These are phyloP conservation scores for Oryzias woworae DNA, from an alignment of 2,113 vertebrate genomes.

Conservation along the genomic window DNA sequence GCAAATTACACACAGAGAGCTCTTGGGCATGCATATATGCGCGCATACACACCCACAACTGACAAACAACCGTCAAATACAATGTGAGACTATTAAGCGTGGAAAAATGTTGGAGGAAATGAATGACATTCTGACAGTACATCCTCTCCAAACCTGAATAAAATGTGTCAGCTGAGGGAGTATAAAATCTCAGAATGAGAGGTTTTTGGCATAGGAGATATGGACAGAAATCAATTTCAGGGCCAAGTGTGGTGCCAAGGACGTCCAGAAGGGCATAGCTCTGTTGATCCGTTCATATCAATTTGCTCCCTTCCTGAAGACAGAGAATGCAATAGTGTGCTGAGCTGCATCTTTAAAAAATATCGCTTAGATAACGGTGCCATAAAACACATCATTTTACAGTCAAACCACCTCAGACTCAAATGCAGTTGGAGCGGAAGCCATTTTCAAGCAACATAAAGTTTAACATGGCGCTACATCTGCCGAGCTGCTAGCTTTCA, in stretches of 20 bases:
- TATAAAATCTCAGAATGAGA: slow-evolving; percentile 69
- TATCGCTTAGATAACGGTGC: slow-evolving; percentile 73
- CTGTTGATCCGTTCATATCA: slow-evolving; percentile 73
- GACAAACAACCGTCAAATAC: slow-evolving; percentile 38
- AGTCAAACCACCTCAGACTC: slow-evolving; percentile 88
- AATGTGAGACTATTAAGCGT: slow-evolving; percentile 44
- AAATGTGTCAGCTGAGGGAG: slow-evolving; percentile 68
- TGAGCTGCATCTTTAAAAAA: slow-evolving; percentile 78
- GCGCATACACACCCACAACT: slow-evolving; percentile 32
- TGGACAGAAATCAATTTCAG: slow-evolving; percentile 71
- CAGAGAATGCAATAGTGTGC: slow-evolving; percentile 62
- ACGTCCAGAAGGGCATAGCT: slow-evolving; percentile 72
- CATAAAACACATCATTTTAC: slow-evolving; percentile 95
- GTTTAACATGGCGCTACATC: slow-evolving; percentile 99
- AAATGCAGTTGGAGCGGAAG: slow-evolving; percentile 91
- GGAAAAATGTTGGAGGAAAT: slow-evolving; percentile 43
- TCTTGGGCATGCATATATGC: slow-evolving; percentile 37
- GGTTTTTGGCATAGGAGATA: slow-evolving; percentile 71
- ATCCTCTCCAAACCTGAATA: slow-evolving; percentile 63
- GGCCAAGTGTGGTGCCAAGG: slow-evolving; percentile 74
- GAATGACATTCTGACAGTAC: slow-evolving; percentile 60
- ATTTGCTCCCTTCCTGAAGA: slow-evolving; percentile 68
- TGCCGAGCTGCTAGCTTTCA: slow-evolving; percentile 92
- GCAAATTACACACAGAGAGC: slow-evolving; percentile 48
- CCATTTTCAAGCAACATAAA: slow-evolving; percentile 98